A percentile compares a stretch with the other conserved stretches of the same genome.
Conservation (phyloP, 2,113 vertebrate genomes). For the Tachysurus fulvidraco region DNA sequence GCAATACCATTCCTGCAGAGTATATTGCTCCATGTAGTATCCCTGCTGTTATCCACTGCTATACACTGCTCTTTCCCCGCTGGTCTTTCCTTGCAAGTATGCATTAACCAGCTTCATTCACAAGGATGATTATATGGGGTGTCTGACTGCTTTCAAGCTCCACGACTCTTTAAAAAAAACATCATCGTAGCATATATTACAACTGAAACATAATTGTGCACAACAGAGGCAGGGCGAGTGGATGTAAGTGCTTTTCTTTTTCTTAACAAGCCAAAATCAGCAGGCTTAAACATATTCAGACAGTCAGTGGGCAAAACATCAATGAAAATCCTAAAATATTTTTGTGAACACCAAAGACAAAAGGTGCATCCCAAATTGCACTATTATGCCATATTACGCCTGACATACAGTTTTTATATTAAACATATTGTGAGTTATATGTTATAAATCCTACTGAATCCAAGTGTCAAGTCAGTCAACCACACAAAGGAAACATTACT, state of each 20-base stretch:
- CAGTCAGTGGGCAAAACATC: background rate
- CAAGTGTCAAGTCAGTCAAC: background rate
- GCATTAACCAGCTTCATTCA: constrained; percentile 25
- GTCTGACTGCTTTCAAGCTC: background rate
- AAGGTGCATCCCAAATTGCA: too few species aligned
- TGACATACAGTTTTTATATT: background rate
- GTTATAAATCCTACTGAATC: background rate
- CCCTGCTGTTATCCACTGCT: background rate
- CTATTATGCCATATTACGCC: background rate
- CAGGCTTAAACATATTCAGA: background rate
- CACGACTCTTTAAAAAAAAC: background rate
- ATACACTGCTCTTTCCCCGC: background rate
- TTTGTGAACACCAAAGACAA: background rate
- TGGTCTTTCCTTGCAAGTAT: background rate
- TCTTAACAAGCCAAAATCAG: background rate
- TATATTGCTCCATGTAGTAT: background rate
- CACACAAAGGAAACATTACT: background rate
- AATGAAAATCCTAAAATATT: background rate
- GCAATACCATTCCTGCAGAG: background rate
- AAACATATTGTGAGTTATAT: too few species aligned
- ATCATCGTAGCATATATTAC: background rate
- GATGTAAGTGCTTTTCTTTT: background rate
- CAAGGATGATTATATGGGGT: constrained; percentile 3
- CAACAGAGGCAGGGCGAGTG: background rate
- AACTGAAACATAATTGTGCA: background rate